Conservation (phyloP, 2,797 vertebrate species). For the Tadarida brasiliensis region DNA sequence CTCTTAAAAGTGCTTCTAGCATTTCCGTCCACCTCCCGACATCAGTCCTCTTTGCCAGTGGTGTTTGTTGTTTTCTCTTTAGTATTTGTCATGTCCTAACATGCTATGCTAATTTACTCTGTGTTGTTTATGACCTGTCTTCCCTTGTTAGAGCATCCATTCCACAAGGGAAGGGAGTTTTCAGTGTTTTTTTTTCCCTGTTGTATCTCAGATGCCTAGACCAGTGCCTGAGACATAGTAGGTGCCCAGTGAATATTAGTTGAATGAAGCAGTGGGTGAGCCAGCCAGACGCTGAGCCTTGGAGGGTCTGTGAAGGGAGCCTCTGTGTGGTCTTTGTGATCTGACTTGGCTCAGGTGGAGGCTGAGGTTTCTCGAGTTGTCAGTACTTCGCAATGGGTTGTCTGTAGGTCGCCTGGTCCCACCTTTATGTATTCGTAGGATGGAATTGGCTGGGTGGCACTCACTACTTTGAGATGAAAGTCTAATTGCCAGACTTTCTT, state of each 20-base stretch:
- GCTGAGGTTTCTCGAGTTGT: not conserved
- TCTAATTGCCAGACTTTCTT: not conserved
- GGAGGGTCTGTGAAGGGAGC: not conserved
- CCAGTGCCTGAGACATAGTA: not conserved
- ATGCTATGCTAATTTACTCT: not conserved
- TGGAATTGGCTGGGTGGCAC: not conserved
- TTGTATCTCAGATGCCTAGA: not conserved
- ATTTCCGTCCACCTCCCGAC: fast-evolving
- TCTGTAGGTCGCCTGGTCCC: not conserved
- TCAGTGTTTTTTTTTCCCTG: not conserved
- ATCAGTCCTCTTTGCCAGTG: not conserved
- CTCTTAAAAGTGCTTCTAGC: not conserved
- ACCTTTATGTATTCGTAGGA: not conserved
- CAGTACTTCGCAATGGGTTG: not conserved
- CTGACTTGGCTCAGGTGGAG: not conserved
- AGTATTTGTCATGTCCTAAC: not conserved
- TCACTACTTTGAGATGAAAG: not conserved
- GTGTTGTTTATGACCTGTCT: not conserved
- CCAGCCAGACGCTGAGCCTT: fast-evolving
- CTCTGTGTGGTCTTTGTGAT: fast-evolving
- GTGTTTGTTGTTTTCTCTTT: not conserved
- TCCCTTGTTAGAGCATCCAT: not conserved
- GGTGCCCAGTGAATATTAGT: not conserved
- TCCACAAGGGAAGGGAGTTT: not conserved
- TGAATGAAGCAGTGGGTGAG: not conserved